phyloP scores from a whole-genome alignment of 2,113 vertebrate genomes.

The Sylvietta virens region DNA sequence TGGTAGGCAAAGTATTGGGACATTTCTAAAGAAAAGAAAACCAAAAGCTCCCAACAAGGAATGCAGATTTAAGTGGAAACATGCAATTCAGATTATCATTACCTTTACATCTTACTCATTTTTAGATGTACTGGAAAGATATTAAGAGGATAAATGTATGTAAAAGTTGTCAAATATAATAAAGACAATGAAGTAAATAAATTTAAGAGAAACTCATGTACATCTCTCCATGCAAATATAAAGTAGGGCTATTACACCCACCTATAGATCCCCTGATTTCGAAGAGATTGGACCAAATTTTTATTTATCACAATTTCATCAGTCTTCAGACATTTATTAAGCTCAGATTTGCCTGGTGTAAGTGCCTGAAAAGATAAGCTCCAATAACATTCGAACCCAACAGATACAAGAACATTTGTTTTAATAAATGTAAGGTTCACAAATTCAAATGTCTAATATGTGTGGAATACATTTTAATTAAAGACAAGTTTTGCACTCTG shows the following conservation, averaged over 20 bases:
- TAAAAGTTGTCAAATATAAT: not conserved
- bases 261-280: not conserved
- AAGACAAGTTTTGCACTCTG: not conserved
- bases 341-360: not conserved
- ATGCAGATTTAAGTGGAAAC: slow-evolving; percentile 58
- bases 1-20: not conserved
- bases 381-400: not conserved
- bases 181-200: not conserved
- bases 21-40: slow-evolving; percentile 24
- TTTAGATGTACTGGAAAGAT: slow-evolving; percentile 34
- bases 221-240: not conserved
- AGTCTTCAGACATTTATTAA: not conserved
- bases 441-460: not conserved
- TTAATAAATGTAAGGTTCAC: not conserved
- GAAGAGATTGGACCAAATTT: not conserved
- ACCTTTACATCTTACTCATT: slow-evolving; percentile 43
- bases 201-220: not conserved
- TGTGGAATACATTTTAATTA: not conserved
- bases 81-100: slow-evolving; percentile 11
- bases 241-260: not conserved
- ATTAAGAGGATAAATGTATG: not conserved
- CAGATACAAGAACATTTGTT: not conserved
- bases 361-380: not conserved
- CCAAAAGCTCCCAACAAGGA: not conserved
- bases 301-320: not conserved